Base-by-base conservation (phyloP, 1,140 invertebrate genomes). In the Zeugodacus cucurbitae region DNA sequence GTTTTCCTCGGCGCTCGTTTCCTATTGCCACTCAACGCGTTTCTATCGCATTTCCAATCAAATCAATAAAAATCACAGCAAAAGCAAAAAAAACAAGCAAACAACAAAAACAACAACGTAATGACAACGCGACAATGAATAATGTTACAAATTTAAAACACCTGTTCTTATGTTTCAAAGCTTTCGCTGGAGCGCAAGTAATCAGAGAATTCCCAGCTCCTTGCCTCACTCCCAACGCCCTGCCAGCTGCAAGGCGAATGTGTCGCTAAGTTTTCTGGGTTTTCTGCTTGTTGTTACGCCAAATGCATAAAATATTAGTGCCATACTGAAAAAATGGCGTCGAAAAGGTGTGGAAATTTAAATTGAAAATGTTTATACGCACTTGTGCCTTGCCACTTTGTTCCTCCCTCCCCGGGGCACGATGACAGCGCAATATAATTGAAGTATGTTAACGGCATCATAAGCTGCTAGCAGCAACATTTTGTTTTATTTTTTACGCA, bases 61-160 rank as follows among this genome's bases (percentile, higher is more conserved):
- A 86, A 86, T 86, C 85, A 86, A 86, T 86, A 86, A 86, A 59
- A 86, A 58, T 59, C 26, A 32, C 20, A 54, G 44, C n/a, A 86
- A 86, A 5, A 34, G 54, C 44, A 32, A 86, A 32, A 86, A 32
- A 82, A 82, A 54, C 37, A 82, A 14, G 74, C 3, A 37, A 14
- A 11, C 29, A 70, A 78, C 17, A 78, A 78, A 44, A 78, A 78
- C 6, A 44, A 78, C 5, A 78, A 6, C 8, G 26, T 4, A n/a
- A n/a, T 5, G 22, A 48, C 74, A 82, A 34, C 48, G 85, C 34
- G 34, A 17, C 34, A 58, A 57, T 86, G 85, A 86, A 86, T 86
- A 86, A 86, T 86, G 85, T 86, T 22, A 34, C 85, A 86, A 57
- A 58, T 86, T 59, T 59, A 41, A 58, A 59, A 86, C 85, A 86